These are phyloP conservation scores for Sparus aurata DNA, from an alignment of 2,797 vertebrate genomes.

Conservation along the genomic window DNA sequence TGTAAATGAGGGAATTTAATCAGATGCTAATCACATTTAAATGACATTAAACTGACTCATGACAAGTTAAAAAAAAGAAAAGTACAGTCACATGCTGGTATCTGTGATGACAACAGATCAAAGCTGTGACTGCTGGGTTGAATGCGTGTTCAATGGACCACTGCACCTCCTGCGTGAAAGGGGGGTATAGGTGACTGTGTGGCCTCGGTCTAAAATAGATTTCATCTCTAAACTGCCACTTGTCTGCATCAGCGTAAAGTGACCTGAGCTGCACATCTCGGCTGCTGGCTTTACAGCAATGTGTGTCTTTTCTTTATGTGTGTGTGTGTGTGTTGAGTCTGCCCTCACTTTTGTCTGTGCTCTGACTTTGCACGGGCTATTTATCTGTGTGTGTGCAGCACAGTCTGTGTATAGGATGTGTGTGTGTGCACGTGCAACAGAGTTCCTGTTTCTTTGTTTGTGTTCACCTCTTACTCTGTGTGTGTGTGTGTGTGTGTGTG, in stretches of 20 bases:
- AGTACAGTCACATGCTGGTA: background rate
- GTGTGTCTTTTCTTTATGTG: slow-evolving; percentile 45
- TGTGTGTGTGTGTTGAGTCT: slow-evolving; percentile 69
- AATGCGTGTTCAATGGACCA: slow-evolving; percentile 17
- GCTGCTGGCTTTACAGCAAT: slow-evolving; percentile 35
- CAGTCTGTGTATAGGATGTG: slow-evolving; percentile 13
- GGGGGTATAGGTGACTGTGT: slow-evolving; percentile 22
- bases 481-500: slow-evolving; percentile 16
- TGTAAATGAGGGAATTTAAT: slow-evolving; percentile 1
- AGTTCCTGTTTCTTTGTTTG: slow-evolving; percentile 61
- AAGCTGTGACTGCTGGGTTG: background rate
- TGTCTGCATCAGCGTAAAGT: slow-evolving; percentile 71
- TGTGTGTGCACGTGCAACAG: slow-evolving; percentile 11
- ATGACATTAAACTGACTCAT: slow-evolving; percentile 13
- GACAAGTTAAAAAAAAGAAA: background rate
- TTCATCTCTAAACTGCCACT: slow-evolving; percentile 48
- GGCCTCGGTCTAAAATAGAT: slow-evolving; percentile 66
- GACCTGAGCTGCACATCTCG: slow-evolving; percentile 55
- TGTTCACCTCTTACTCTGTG: slow-evolving; percentile 47
- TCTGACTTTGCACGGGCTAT: slow-evolving; percentile 43
- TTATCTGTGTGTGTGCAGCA: slow-evolving; percentile 24
- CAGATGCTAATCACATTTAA: slow-evolving; percentile 5
- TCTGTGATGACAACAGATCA: slow-evolving; percentile 11
- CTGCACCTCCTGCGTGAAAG: background rate
- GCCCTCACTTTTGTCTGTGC: slow-evolving; percentile 49